Evolutionary conservation across 2,888 invertebrate genomes (phyloP).

Genomic region (Meteorus cinctellus): DNA sequence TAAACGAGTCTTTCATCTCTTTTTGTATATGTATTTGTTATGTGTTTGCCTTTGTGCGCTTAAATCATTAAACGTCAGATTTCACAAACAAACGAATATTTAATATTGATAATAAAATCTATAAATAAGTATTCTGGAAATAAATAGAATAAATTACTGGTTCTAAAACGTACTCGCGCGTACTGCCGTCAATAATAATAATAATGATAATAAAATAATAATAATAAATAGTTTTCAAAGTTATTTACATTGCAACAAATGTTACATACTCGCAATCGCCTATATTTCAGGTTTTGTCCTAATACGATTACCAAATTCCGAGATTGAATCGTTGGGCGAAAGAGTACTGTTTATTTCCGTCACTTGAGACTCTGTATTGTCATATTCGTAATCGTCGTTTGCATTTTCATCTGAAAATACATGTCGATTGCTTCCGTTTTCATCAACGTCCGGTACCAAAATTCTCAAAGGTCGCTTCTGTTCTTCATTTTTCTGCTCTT

Average conservation of each 20-base stretch:
- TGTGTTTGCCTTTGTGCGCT: background rate
- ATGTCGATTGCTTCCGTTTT: constrained; percentile 67
- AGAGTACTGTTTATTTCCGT: constrained; percentile 44
- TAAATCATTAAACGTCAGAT: background rate
- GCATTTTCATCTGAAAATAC: constrained; percentile 53
- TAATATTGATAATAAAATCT: constrained; percentile 47
- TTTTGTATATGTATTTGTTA: constrained; percentile 28
- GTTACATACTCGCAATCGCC: background rate
- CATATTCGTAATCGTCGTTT: constrained; percentile 62
- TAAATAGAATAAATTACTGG: constrained; percentile 51
- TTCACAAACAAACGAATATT: background rate
- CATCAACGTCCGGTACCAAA: constrained; percentile 74
- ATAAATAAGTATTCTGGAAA: constrained; percentile 52
- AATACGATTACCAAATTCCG: constrained; percentile 63
- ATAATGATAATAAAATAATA: background rate
- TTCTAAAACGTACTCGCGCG: background rate
- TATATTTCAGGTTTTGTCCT: constrained; percentile 49
- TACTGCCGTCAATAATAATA: constrained; percentile 20
- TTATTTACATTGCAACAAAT: constrained; percentile 12
- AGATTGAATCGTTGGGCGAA: constrained; percentile 46
- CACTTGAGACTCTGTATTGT: constrained; percentile 54
- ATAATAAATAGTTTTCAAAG: background rate
- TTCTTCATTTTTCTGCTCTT: constrained; percentile 37
- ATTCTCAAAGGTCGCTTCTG: constrained; percentile 73
- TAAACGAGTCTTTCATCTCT: constrained; percentile 33